Base-by-base conservation (phyloP, 2,888 invertebrate genomes). In the Brachypterus glaber region DNA sequence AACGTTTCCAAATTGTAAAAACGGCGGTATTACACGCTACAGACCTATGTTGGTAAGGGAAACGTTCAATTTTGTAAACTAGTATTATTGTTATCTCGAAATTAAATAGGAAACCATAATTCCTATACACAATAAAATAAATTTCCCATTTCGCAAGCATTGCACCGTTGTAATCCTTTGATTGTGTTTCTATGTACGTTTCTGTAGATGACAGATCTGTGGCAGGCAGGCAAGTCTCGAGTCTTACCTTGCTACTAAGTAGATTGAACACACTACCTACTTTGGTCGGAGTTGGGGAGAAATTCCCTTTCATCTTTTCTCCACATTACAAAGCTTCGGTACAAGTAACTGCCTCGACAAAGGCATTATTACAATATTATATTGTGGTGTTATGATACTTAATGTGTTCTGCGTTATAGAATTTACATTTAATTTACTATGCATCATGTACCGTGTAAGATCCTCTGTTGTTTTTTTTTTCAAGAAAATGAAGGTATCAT, bases 171-270 rank as follows among this genome's bases (percentile, higher is more conserved):
- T 52, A 53, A 53, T 50, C 53, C 51, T 51, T 53, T 53, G 53
- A 52, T 53, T 53, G 52, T 52, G 49, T 50, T 51, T 50, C 52
- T 52, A 44, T 52, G 51, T 51, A 52, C 48, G 48, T 53, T 52
- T 49, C 52, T 52, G 52, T 40, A 43, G 45, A 47, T 51, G 54
- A 54, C 51, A 53, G 53, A 54, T 54, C 51, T 51, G 52, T 45
- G 54, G 53, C 47, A 50, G 48, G 47, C 49, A 50, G 44, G 42
- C n/a, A n/a, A n/a, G n/a, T n/a, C 45, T 51, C 21, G 21, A 5
- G 5, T 50, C 53, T 52, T 53, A 53, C 49, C 47, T 49, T 48
- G 43, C 45, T 45, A 48, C 35, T 53, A 54, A 52, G 54, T 47
- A 51, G 51, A 53, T 54, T 51, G 50, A 42, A 48, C 40, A 45